Percentiles rank a stretch among this genome's conserved stretches.
Evolutionary conservation across 2,888 invertebrate genomes (phyloP).

Genomic region (Tachystola acroxantha): DNA sequence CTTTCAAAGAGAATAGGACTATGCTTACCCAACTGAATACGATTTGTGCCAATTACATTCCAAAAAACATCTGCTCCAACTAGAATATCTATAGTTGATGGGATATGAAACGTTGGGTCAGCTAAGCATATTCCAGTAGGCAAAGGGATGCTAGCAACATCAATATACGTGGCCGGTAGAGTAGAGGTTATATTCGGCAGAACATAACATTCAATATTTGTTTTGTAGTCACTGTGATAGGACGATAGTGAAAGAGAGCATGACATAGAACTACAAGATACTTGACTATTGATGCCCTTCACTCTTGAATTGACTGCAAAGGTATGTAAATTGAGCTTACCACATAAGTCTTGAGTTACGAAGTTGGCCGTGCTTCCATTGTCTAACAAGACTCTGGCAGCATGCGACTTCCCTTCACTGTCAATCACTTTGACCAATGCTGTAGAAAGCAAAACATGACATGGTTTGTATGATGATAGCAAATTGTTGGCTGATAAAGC

Average conservation of each 20-base stretch:
- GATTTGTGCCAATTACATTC: background rate
- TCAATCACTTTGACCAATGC: constrained; percentile 12
- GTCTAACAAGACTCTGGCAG: constrained; percentile 11
- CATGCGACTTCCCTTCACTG: constrained; percentile 3
- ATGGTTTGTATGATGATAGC: background rate
- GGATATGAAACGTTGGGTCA: constrained; percentile 9
- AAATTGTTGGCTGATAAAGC: background rate
- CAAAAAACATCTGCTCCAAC: constrained; percentile 16
- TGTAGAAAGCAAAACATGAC: constrained; percentile 12
- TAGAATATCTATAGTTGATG: constrained; percentile 13
- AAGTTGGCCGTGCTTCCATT: constrained; percentile 16
- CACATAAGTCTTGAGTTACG: constrained; percentile 10
- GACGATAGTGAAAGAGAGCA: constrained; percentile 14
- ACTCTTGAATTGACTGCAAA: constrained; percentile 11
- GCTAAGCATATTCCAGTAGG: background rate
- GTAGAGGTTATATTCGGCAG: constrained; percentile 11
- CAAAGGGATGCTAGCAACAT: constrained; percentile 5
- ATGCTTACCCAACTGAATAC: constrained; percentile 2
- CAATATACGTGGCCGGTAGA: constrained; percentile 7
- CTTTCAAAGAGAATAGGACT: constrained; percentile 3
- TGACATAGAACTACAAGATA: too few relatives aligned
- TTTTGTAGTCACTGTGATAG: constrained; percentile 5
- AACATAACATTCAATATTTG: constrained; percentile 8
- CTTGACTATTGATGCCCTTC: constrained; percentile 14
- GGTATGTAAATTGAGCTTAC: constrained; percentile 11